A percentile compares a stretch with the other conserved stretches of the same genome.
phyloP scores from a whole-genome alignment of 2,888 invertebrate genomes.

The Lymantria dispar region DNA sequence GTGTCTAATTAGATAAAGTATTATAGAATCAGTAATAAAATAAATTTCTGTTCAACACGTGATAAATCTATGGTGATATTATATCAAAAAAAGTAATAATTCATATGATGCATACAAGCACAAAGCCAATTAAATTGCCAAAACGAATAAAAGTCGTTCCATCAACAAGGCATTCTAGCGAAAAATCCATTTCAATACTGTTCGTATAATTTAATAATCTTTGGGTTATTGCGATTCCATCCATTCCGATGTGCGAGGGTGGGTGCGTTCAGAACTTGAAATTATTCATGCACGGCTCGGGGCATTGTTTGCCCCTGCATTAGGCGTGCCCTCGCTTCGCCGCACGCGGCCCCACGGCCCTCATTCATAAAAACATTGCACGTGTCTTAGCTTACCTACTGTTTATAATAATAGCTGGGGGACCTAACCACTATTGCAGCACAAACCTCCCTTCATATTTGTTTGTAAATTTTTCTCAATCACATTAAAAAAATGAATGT shows the following conservation, averaged over 20 bases:
- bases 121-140: constrained; percentile 28
- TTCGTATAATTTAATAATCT: constrained; percentile 77
- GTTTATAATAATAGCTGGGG: constrained; percentile 63
- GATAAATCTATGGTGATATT: background rate
- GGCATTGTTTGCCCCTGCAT: constrained; percentile 62
- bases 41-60: no score
- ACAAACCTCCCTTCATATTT: background rate
- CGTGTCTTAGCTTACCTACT: constrained; percentile 72
- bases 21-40: no score
- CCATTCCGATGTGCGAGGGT: constrained; percentile 46
- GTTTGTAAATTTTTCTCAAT: background rate
- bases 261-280: constrained; percentile 43
- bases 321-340: constrained; percentile 45
- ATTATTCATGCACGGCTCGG: constrained; percentile 75
- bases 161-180: constrained; percentile 36
- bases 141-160: constrained; percentile 33
- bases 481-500: background rate
- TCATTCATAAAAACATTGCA: constrained; percentile 74
- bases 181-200: constrained; percentile 46
- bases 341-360: constrained; percentile 27
- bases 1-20: no score
- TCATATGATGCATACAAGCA: constrained; percentile 10
- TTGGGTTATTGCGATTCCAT: constrained; percentile 69
- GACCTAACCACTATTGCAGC: constrained; percentile 6
- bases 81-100: constrained; percentile 1